These are phyloP conservation scores for Cavia porcellus DNA, from an alignment of 2,113 vertebrate species.

Conservation along the genomic window DNA sequence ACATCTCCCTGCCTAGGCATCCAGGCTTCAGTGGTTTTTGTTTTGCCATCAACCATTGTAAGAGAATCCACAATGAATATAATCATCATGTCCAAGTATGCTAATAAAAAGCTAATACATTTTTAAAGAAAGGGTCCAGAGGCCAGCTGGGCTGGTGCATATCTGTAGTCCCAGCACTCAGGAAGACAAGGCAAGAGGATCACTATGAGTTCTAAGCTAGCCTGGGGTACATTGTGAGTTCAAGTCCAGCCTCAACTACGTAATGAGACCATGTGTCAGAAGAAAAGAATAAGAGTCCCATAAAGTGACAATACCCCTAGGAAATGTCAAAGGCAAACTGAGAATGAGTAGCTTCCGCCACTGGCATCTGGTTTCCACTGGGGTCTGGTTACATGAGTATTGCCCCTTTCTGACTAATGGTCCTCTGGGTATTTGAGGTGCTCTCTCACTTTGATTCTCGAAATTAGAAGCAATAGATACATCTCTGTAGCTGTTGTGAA, in stretches of 20 bases:
- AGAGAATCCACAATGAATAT: neutral
- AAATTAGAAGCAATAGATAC: constrained; percentile 76
- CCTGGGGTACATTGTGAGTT: neutral
- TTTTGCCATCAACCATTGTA: constrained; percentile 1
- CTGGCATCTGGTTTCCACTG: constrained; percentile 13
- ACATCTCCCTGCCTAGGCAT: neutral
- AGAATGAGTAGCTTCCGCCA: constrained; percentile 7
- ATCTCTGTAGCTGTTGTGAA: neutral
- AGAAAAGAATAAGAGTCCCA: neutral
- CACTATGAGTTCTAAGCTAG: neutral
- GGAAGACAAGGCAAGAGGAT: neutral
- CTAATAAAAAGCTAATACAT: neutral
- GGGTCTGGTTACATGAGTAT: constrained; percentile 63
- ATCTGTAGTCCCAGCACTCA: neutral
- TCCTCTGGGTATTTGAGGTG: neutral
- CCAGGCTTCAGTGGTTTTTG: neutral
- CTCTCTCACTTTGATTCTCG: neutral
- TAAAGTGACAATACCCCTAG: constrained; percentile 2
- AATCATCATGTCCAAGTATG: neutral
- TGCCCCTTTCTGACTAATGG: constrained; percentile 64
- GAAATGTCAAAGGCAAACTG: neutral
- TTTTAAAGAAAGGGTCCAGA: neutral
- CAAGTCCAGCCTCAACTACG: neutral
- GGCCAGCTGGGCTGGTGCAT: neutral
- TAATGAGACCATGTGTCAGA: neutral